Evolutionary conservation across 2,113 vertebrate species (phyloP), one percentile per base, ranked within the genome.

Genomic region (Mormyrus iriodes): DNA sequence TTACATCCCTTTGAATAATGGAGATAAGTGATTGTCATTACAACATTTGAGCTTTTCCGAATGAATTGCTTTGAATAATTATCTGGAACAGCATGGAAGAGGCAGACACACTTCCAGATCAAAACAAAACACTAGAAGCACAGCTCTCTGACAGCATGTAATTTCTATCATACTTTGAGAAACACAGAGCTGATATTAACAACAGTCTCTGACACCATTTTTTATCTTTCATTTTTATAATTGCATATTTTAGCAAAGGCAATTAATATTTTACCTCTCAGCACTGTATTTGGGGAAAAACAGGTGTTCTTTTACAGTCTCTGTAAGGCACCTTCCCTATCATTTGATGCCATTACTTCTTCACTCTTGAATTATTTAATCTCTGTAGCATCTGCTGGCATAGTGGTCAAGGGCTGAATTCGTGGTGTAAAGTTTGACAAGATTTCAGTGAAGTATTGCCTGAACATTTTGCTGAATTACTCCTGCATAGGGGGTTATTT

Each of bases 21-120:
- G 61, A 90, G 84, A 87, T 79, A 87, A 87, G 46, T 87, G 85
- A 87, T 76, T 61, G 83, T 85, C 39, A 55, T 58, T 85, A 82
- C 35, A 51, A 76, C 8, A 49, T 87, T 55, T 42, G 31, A 87
- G 89, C 84, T 51, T 76, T 90, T 87, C 61, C 61, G 79, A 53
- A 52, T 76, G 15, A 76, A 87, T 79, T 79, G 49, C 65, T 61
- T 49, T 87, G 89, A 87, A 90, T 79, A 87, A 90, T 90, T 73
- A 87, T 52, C 44, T 58, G 46, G 46, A 42, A 52, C 69, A 52
- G 69, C 27, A 82, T 49, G 65, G 53, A 53, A 9, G 42, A 86
- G 44, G 24, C 13, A 65, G 35, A 58, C 49, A 39, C 55, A 73
- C 17, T 85, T 85, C 21, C 89, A 58, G n/a, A 61, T 69, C 83